Percentiles rank a stretch among this genome's conserved stretches.
These are phyloP conservation scores for Melanostigma gelatinosum DNA, from an alignment of 2,113 vertebrate species.

Conservation along the genomic window DNA sequence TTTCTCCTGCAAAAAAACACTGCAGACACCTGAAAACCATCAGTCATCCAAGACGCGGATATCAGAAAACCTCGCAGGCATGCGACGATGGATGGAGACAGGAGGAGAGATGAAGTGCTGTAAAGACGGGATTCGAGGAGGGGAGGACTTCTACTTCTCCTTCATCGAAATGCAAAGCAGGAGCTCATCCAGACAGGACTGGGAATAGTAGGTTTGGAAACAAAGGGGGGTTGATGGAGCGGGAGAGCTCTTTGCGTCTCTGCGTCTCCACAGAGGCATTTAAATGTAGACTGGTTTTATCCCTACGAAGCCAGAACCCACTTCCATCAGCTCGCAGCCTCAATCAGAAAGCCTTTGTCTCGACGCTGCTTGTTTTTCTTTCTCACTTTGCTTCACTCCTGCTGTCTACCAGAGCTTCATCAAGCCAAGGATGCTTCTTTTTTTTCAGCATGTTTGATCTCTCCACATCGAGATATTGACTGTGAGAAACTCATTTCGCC, in stretches of 20 bases:
- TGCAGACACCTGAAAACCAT: conserved; percentile 10
- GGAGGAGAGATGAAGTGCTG: conserved; percentile 31
- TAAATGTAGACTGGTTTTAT: conserved; percentile 45
- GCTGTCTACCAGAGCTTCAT: conserved; percentile 40
- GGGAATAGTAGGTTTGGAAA: conserved; percentile 54
- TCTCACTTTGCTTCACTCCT: conserved; percentile 37
- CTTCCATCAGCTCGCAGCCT: conserved; percentile 41
- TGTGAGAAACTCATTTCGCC: conserved; percentile 58
- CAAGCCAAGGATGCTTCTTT: conserved; percentile 31
- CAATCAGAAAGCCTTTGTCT: conserved; percentile 50
- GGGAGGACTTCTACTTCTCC: conserved; percentile 16
- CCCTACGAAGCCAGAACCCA: conserved; percentile 30
- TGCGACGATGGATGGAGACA: conserved; percentile 3
- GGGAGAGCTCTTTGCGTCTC: conserved; percentile 25
- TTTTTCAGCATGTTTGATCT: conserved; percentile 34
- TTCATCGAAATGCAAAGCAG: conserved; percentile 65
- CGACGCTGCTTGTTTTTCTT: conserved; percentile 12
- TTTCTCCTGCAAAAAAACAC: conserved; percentile 12
- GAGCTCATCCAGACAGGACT: conserved; percentile 31
- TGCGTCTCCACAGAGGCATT: conserved; percentile 41
- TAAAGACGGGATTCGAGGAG: conserved; percentile 10
- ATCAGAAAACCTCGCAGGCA: conserved; percentile 22
- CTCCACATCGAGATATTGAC: conserved; percentile 55
- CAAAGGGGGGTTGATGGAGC: conserved; percentile 29
- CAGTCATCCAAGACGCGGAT: conserved; percentile 11